Evolutionary conservation across 1,140 invertebrate species (phyloP).

Genomic region (Drosophila varians): DNA sequence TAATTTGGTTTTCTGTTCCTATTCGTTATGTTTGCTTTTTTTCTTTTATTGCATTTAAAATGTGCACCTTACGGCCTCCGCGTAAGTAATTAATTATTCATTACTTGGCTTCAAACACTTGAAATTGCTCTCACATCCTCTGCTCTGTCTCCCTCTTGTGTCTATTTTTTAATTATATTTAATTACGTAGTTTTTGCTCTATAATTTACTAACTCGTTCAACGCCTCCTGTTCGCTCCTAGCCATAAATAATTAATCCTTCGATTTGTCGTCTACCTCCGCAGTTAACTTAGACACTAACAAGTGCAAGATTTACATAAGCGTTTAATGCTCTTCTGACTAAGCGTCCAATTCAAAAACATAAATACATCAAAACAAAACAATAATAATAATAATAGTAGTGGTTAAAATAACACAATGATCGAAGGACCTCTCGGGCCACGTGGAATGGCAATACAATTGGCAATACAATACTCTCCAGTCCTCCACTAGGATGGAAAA

Average conservation of each 20-base stretch:
- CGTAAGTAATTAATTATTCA: conserved; percentile 43
- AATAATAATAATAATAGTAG: too few species aligned
- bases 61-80: conserved; percentile 50
- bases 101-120: conserved; percentile 74
- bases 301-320: conserved; percentile 77
- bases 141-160: conserved; percentile 21
- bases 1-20: conserved; percentile 35
- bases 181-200: conserved; percentile 67
- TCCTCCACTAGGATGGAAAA: not conserved
- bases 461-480: not conserved
- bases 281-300: conserved; percentile 72
- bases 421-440: conserved; percentile 13
- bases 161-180: conserved; percentile 65
- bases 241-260: conserved; percentile 42
- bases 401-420: conserved; percentile 45
- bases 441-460: conserved; percentile 62
- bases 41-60: conserved; percentile 79
- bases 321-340: conserved; percentile 75
- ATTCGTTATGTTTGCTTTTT: conserved; percentile 38
- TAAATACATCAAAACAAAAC: conserved; percentile 65
- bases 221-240: conserved; percentile 58
- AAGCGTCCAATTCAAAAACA: conserved; percentile 36
- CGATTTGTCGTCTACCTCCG: conserved; percentile 23
- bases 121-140: conserved; percentile 78
- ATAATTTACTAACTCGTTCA: conserved; percentile 72